Percentiles rank a stretch among this genome's conserved stretches.
Evolutionary conservation across 2,888 invertebrate species (phyloP).

Genomic region (Branchipolynoe longqiensis): DNA sequence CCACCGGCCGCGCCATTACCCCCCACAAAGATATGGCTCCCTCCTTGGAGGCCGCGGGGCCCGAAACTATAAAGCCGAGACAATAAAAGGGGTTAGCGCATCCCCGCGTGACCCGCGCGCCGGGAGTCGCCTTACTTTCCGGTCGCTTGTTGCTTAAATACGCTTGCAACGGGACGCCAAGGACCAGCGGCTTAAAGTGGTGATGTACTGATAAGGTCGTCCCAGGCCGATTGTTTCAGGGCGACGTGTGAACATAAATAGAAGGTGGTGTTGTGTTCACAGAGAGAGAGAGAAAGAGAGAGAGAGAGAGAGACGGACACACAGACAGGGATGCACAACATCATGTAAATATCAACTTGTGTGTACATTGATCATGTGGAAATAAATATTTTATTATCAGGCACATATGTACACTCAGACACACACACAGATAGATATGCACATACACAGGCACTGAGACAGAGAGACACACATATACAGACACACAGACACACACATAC

Average conservation of each 20-base stretch:
- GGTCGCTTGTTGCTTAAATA: conserved; percentile 33
- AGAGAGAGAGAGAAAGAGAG: not conserved
- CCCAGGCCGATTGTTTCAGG: not conserved
- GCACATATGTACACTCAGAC: too few relatives aligned
- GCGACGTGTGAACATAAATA: not conserved
- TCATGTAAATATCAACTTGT: too few relatives aligned
- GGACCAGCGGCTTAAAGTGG: conserved; percentile 7
- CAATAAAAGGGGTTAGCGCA: conserved; percentile 51
- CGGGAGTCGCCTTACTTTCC: conserved; percentile 40
- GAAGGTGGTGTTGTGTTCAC: not conserved
- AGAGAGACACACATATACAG: too few relatives aligned
- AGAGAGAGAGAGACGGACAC: not conserved
- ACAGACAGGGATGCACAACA: too few relatives aligned
- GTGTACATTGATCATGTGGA: too few relatives aligned
- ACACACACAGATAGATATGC: too few relatives aligned
- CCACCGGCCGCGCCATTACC: not conserved
- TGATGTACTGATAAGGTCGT: not conserved
- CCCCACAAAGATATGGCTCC: conserved; percentile 12
- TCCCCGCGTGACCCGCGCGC: conserved; percentile 18
- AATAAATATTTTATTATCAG: too few relatives aligned
- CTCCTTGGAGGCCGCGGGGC: conserved; percentile 43
- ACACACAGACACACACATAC: too few relatives aligned
- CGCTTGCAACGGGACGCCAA: conserved; percentile 42
- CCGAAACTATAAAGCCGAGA: conserved; percentile 43
- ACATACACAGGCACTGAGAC: too few relatives aligned